Percentiles rank a stretch among this genome's conserved stretches.
Evolutionary conservation across 2,113 vertebrate species (phyloP).

Genomic region (Acanthochromis polyacanthus): DNA sequence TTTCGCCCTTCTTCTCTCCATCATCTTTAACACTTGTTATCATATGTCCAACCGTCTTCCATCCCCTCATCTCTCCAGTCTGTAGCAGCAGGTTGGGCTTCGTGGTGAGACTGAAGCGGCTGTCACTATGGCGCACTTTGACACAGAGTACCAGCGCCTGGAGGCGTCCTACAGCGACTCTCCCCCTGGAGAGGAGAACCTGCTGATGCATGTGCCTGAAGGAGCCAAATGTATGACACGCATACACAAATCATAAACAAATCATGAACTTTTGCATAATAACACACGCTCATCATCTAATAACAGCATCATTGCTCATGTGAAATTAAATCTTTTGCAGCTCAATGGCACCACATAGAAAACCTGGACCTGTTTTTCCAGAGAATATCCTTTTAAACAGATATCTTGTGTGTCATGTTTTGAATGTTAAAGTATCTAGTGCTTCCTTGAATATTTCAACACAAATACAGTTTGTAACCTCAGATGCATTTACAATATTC

Average conservation of each 20-base stretch:
- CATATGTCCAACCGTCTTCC: accelerated
- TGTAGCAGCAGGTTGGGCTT: conserved; percentile 53
- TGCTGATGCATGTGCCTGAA: conserved; percentile 94
- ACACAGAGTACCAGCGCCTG: conserved; percentile 95
- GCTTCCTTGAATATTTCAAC: background rate
- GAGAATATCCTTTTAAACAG: conserved; percentile 93
- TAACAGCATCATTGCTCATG: conserved; percentile 13
- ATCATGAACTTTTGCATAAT: background rate
- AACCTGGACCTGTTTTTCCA: conserved; percentile 99
- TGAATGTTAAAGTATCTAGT: background rate
- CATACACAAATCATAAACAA: conserved; percentile 9
- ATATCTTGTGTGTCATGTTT: background rate
- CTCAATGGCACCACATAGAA: conserved; percentile 98
- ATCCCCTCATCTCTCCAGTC: conserved; percentile 29
- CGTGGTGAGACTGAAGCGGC: conserved; percentile 52
- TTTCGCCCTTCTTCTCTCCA: background rate
- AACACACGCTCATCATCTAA: background rate
- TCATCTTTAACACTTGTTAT: background rate
- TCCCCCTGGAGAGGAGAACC: conserved; percentile 93
- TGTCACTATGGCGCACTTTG: conserved; percentile 91
- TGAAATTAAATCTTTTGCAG: conserved; percentile 79
- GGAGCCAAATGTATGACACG: conserved; percentile 91
- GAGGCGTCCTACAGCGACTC: conserved; percentile 96
- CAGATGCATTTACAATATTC: conserved; percentile 64
- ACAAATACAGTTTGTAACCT: background rate